These are phyloP conservation scores for Caenorhabditis briggsae DNA, from an alignment of 1,140 invertebrate species.

Conservation along the genomic window DNA sequence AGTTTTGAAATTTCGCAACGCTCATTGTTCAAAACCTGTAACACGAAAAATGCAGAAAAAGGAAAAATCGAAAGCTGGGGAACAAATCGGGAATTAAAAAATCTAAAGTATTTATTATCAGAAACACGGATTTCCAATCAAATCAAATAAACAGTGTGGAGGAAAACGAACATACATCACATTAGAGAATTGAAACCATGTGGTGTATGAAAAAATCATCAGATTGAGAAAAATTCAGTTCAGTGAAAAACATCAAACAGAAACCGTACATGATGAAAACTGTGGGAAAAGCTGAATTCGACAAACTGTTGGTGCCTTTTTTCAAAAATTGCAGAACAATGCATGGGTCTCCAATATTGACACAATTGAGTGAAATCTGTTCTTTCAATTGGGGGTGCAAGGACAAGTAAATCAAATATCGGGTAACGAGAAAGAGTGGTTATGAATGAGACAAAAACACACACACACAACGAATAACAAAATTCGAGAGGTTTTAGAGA, in stretches of 20 bases:
- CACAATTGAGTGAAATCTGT: slow-evolving; percentile 34
- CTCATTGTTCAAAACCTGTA: not conserved
- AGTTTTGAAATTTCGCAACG: not conserved
- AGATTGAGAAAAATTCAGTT: too few relatives aligned
- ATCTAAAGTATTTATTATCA: too few relatives aligned
- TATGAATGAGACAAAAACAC: slow-evolving; percentile 38
- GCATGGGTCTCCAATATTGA: not conserved
- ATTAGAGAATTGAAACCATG: too few relatives aligned
- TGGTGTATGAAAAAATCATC: too few relatives aligned
- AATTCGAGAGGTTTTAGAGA: not conserved
- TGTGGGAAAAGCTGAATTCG: too few relatives aligned
- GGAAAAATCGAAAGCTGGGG: not conserved
- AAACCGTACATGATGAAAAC: too few relatives aligned
- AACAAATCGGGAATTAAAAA: too few relatives aligned
- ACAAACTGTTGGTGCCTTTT: not conserved
- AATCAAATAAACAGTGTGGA: too few relatives aligned
- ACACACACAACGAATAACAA: not conserved
- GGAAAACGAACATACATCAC: too few relatives aligned
- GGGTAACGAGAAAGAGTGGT: not conserved
- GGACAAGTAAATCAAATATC: slow-evolving; percentile 44
- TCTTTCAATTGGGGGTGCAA: not conserved
- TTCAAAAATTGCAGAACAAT: slow-evolving; percentile 6
- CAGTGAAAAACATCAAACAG: too few relatives aligned
- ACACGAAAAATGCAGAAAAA: not conserved
- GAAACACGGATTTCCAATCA: too few relatives aligned